phyloP scores from a whole-genome alignment of 2,113 vertebrate species.

The Sphaerodactylus townsendi region DNA sequence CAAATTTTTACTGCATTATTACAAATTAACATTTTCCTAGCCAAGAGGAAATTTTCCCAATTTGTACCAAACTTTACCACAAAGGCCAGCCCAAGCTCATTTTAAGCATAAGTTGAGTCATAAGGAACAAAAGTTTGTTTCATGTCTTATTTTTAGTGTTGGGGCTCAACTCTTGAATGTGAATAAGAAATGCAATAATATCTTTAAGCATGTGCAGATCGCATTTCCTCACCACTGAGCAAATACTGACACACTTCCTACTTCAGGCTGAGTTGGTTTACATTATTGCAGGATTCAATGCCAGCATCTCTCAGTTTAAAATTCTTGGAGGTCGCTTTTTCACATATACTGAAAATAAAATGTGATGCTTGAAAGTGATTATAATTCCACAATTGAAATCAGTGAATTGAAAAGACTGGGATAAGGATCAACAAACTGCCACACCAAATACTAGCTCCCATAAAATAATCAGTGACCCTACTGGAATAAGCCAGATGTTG shows the following conservation, averaged over 20 bases:
- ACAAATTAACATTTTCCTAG: neutral
- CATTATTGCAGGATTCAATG: neutral
- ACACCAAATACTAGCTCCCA: neutral
- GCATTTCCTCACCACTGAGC: neutral
- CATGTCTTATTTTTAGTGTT: neutral
- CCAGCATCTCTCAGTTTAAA: neutral
- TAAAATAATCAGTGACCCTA: slow-evolving; percentile 11
- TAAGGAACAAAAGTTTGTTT: neutral
- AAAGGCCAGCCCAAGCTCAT: neutral
- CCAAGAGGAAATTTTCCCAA: neutral
- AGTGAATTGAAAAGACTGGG: neutral
- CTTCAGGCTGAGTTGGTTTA: neutral
- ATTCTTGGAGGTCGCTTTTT: neutral
- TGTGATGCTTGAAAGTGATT: neutral
- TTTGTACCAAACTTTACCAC: neutral
- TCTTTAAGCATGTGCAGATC: neutral
- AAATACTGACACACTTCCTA: neutral
- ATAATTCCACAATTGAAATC: slow-evolving; percentile 15
- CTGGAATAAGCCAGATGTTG: slow-evolving; percentile 19
- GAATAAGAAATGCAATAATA: neutral
- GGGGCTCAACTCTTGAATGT: neutral
- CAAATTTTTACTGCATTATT: neutral
- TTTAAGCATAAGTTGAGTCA: neutral
- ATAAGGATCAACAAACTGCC: neutral
- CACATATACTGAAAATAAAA: neutral